Conservation (phyloP, 1,140 invertebrate species). For the Drosophila ananassae region DNA sequence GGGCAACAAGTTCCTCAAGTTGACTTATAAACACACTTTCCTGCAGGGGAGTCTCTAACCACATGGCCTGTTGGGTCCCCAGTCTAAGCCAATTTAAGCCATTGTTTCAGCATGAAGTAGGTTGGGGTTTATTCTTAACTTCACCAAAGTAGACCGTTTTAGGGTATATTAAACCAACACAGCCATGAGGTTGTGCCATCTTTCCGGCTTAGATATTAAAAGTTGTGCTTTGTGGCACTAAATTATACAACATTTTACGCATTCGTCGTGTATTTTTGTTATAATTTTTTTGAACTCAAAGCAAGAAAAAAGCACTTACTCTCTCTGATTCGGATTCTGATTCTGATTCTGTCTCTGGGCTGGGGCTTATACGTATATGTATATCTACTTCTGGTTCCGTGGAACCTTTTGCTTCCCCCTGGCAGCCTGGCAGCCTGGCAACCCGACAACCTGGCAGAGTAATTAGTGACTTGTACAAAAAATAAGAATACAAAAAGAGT, state of each 20-base stretch:
- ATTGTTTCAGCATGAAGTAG: too few relatives aligned
- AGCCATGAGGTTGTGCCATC: constrained; percentile 1
- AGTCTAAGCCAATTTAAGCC: too few relatives aligned
- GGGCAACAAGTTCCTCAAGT: background rate
- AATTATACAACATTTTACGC: constrained; percentile 57
- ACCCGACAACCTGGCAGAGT: constrained; percentile 54
- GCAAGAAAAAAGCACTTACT: constrained; percentile 54
- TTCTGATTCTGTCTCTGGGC: background rate
- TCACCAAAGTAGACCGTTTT: background rate
- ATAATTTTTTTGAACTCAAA: constrained; percentile 25
- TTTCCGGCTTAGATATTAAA: constrained; percentile 56
- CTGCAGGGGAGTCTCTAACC: background rate
- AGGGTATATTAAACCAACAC: background rate
- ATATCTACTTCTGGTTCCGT: constrained; percentile 23
- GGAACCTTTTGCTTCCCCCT: background rate
- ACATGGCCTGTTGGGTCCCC: too few relatives aligned
- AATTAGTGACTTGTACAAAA: constrained; percentile 60
- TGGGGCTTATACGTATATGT: background rate
- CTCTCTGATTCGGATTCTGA: constrained; percentile 8
- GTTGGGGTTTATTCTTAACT: too few relatives aligned
- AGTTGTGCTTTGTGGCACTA: constrained; percentile 51
- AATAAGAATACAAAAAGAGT: constrained; percentile 46
- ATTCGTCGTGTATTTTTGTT: constrained; percentile 27
- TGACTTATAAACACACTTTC: background rate
- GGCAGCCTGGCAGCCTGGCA: background rate